These are phyloP conservation scores for Patiria miniata DNA, from an alignment of 35 echinoderm and acorn worm species.

Conservation along the genomic window DNA sequence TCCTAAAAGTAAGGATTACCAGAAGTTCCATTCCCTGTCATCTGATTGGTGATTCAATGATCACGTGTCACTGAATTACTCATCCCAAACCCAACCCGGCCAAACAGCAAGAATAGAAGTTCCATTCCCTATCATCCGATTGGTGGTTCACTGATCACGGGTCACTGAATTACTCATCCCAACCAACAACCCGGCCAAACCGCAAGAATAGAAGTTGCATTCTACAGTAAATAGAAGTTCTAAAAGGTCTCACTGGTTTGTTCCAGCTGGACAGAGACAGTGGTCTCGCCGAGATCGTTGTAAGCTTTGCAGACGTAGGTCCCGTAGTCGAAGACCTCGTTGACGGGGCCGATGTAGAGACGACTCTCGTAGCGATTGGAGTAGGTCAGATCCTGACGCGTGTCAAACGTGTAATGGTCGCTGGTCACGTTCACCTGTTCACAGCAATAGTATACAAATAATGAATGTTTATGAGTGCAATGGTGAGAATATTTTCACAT, in stretches of 20 bases:
- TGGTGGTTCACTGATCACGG: too few relatives aligned
- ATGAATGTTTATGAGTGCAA: too few relatives aligned
- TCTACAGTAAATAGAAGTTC: not conserved
- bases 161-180: too few relatives aligned
- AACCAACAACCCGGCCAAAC: not conserved
- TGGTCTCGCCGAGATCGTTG: conserved; percentile 72
- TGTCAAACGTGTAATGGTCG: conserved; percentile 77
- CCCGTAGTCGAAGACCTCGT: conserved; percentile 80
- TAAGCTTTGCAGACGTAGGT: conserved; percentile 80
- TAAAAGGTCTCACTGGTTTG: conserved; percentile 70
- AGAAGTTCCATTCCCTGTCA: too few relatives aligned
- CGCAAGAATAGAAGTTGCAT: not conserved
- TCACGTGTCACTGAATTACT: too few relatives aligned
- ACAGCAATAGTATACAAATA: too few relatives aligned
- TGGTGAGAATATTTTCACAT: too few relatives aligned
- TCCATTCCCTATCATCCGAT: too few relatives aligned
- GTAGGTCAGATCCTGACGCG: conserved; percentile 59
- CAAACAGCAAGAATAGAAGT: too few relatives aligned
- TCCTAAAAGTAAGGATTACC: too few relatives aligned
- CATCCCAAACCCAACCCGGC: too few relatives aligned
- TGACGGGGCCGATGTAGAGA: conserved; percentile 76
- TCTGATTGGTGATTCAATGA: too few relatives aligned
- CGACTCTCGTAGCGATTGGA: conserved; percentile 84
- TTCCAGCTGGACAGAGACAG: conserved; percentile 71
- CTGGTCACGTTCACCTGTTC: conserved; percentile 58